These are phyloP conservation scores for Solenodon paradoxus DNA, from an alignment of 2,113 vertebrate species.

Conservation along the genomic window DNA sequence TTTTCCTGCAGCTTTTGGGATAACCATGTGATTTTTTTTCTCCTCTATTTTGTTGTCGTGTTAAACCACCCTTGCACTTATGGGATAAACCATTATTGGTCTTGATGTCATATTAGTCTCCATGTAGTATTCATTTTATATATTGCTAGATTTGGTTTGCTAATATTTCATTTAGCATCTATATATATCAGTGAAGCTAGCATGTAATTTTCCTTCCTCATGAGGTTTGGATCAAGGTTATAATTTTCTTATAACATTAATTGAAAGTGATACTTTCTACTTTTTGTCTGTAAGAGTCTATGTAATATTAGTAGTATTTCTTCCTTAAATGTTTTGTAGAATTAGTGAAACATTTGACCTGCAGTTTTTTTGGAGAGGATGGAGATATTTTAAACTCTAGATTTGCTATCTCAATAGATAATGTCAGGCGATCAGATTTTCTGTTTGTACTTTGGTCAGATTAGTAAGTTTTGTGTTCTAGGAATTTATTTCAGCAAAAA, in stretches of 20 bases:
- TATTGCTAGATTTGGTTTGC: background rate
- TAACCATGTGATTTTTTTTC: background rate
- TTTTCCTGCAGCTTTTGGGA: background rate
- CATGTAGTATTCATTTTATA: background rate
- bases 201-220: background rate
- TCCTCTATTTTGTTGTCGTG: background rate
- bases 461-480: background rate
- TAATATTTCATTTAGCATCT: slow-evolving; percentile 28
- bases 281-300: background rate
- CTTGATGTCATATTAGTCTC: background rate
- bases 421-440: background rate
- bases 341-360: background rate
- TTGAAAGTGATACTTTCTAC: background rate
- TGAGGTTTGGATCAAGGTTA: background rate
- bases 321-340: background rate
- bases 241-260: background rate
- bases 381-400: background rate
- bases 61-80: background rate
- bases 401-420: background rate
- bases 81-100: background rate
- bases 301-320: slow-evolving; percentile 2
- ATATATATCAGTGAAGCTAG: background rate
- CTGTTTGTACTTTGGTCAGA: background rate
- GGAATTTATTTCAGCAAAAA: background rate
- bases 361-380: background rate